phyloP scores from a whole-genome alignment of 2,888 invertebrate genomes.

The Acleris cristana region DNA sequence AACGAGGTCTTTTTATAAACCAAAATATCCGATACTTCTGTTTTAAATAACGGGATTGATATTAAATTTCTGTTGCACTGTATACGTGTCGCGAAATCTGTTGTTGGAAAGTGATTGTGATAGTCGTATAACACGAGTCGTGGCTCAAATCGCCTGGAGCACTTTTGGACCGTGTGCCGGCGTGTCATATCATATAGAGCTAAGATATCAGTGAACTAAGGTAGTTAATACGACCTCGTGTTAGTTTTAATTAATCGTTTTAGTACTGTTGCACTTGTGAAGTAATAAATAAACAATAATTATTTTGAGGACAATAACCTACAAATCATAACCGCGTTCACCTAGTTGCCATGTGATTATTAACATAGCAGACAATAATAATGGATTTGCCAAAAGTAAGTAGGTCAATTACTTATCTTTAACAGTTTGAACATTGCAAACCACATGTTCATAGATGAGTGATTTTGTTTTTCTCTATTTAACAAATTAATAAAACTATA shows the following conservation, averaged over 20 bases:
- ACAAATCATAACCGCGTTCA: slow-evolving; percentile 38
- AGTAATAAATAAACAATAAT: slow-evolving; percentile 54
- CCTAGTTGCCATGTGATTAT: slow-evolving; percentile 35
- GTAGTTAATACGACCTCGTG: slow-evolving; percentile 15
- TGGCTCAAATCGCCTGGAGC: slow-evolving; percentile 42
- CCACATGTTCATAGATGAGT: slow-evolving; percentile 17
- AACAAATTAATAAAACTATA: background rate
- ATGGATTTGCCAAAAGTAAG: slow-evolving; percentile 58
- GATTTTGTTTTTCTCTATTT: background rate
- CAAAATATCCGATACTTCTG: slow-evolving; percentile 56
- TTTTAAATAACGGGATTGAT: slow-evolving; percentile 43
- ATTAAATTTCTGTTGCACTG: slow-evolving; percentile 45
- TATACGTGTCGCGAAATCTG: slow-evolving; percentile 48
- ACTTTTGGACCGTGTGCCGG: slow-evolving; percentile 32
- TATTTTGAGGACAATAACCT: slow-evolving; percentile 56
- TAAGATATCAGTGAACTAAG: slow-evolving; percentile 20
- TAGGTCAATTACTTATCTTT: slow-evolving; percentile 59
- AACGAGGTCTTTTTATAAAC: slow-evolving; percentile 51
- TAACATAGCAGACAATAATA: slow-evolving; percentile 42
- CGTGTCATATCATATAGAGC: slow-evolving; percentile 26
- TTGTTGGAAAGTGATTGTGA: slow-evolving; percentile 41
- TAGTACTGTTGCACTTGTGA: slow-evolving; percentile 41
- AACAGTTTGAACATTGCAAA: slow-evolving; percentile 21
- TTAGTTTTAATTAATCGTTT: slow-evolving; percentile 41
- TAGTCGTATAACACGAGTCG: slow-evolving; percentile 40